These are phyloP conservation scores for Drosophila watanabei DNA, from an alignment of 1,140 invertebrate genomes.

Conservation along the genomic window DNA sequence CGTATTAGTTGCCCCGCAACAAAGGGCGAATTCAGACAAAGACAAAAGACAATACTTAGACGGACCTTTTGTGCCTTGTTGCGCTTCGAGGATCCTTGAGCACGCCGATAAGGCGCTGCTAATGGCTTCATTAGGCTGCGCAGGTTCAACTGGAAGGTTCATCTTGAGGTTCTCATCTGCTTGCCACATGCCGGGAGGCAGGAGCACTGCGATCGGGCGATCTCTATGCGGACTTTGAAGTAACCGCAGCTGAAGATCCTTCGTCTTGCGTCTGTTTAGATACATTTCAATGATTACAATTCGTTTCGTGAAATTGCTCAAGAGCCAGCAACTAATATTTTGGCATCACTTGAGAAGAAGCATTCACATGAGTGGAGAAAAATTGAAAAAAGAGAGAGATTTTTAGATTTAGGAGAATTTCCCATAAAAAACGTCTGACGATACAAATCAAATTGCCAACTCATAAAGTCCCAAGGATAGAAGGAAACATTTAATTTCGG, in stretches of 20 bases:
- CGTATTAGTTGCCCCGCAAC: constrained; percentile 78
- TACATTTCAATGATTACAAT: constrained; percentile 66
- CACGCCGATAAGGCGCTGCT: constrained; percentile 73
- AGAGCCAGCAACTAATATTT: constrained; percentile 50
- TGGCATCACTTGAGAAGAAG: constrained; percentile 46
- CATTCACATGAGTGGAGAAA: constrained; percentile 18
- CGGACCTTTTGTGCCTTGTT: constrained; percentile 37
- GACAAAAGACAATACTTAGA: constrained; percentile 43
- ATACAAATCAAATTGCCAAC: constrained; percentile 56
- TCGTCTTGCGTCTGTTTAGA: constrained; percentile 54
- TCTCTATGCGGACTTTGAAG: constrained; percentile 70
- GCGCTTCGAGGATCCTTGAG: constrained; percentile 50
- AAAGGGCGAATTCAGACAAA: constrained; percentile 37
- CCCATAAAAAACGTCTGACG: constrained; percentile 38
- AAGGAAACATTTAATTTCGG: constrained; percentile 72
- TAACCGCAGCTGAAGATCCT: constrained; percentile 47
- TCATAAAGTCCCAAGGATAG: constrained; percentile 58
- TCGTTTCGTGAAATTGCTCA: constrained; percentile 64
- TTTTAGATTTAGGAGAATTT: constrained; percentile 34
- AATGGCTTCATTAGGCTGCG: constrained; percentile 79
- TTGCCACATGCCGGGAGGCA: constrained; percentile 76
- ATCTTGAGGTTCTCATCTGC: constrained; percentile 61
- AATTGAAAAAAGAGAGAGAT: constrained; percentile 25
- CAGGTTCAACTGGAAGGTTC: constrained; percentile 40
- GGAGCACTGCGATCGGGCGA: constrained; percentile 38